Conservation (phyloP, 2,888 invertebrate genomes). For the Sycophila texana region DNA sequence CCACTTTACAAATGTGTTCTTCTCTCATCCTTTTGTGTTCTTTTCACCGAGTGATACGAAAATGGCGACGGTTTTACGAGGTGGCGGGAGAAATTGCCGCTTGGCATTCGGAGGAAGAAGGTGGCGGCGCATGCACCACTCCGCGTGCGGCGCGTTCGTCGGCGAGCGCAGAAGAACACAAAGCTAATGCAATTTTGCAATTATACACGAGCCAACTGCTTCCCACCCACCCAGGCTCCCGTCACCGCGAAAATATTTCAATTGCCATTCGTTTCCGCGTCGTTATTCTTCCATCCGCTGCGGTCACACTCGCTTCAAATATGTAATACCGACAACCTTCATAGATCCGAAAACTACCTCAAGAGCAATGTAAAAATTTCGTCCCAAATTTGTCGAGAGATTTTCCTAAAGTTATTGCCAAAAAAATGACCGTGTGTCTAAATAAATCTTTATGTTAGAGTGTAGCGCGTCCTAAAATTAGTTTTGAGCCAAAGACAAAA, state of each 20-base stretch:
- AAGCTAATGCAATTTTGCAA: conserved; percentile 73
- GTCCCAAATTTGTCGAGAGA: too few relatives aligned
- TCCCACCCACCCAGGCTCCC: not conserved
- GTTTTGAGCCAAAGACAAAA: too few relatives aligned
- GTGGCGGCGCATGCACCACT: not conserved
- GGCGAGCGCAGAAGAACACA: conserved; percentile 67
- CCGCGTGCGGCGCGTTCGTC: conserved; percentile 61
- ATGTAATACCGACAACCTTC: conserved; percentile 68
- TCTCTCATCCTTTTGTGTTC: conserved; percentile 30
- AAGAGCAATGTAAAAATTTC: too few relatives aligned
- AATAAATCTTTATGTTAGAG: too few relatives aligned
- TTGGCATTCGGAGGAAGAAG: conserved; percentile 32
- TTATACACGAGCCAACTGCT: conserved; percentile 64
- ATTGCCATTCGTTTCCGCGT: conserved; percentile 69
- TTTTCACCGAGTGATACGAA: conserved; percentile 49
- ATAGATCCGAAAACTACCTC: conserved; percentile 8
- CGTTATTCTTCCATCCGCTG: conserved; percentile 62
- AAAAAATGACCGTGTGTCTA: too few relatives aligned
- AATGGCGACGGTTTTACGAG: conserved; percentile 47
- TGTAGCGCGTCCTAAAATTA: too few relatives aligned
- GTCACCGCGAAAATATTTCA: conserved; percentile 66
- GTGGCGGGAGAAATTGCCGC: conserved; percentile 46
- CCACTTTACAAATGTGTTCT: conserved; percentile 54
- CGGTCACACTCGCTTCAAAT: conserved; percentile 60
- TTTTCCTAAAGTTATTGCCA: too few relatives aligned